Evolutionary conservation across 2,797 vertebrate genomes (phyloP).

Genomic region (Enteromius thamalakanensis): DNA sequence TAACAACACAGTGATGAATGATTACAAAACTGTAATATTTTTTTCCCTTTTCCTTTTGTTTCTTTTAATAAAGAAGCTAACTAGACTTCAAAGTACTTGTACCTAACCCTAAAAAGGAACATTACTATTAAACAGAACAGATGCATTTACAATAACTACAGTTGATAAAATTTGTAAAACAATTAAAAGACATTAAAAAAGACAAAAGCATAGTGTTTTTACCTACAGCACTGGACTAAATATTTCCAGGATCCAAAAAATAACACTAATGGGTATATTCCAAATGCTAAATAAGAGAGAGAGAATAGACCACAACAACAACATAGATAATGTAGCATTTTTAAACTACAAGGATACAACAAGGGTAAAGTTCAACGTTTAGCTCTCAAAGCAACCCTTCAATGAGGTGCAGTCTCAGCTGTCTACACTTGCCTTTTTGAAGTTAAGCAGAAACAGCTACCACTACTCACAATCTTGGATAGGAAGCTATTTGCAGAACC

Average conservation of each 20-base stretch:
- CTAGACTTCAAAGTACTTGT: neutral
- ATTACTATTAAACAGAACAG: neutral
- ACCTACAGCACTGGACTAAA: neutral
- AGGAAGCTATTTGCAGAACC: neutral
- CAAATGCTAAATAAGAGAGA: neutral
- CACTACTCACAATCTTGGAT: neutral
- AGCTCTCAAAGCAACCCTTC: neutral
- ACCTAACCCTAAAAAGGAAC: too few species aligned
- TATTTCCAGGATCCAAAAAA: neutral
- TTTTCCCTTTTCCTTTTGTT: too few species aligned
- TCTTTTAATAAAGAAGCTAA: neutral
- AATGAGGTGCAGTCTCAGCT: neutral
- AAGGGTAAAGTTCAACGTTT: neutral
- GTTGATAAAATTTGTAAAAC: neutral
- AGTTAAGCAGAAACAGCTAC: neutral
- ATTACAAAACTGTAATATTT: neutral
- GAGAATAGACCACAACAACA: neutral
- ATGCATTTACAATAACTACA: neutral
- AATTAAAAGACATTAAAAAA: too few species aligned
- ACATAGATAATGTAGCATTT: neutral
- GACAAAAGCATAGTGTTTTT: neutral
- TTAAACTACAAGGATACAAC: too few species aligned
- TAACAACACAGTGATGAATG: neutral
- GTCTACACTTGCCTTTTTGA: neutral
- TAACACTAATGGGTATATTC: neutral